These are phyloP conservation scores for Ceryle rudis DNA, from an alignment of 2,797 vertebrate species.

Conservation along the genomic window DNA sequence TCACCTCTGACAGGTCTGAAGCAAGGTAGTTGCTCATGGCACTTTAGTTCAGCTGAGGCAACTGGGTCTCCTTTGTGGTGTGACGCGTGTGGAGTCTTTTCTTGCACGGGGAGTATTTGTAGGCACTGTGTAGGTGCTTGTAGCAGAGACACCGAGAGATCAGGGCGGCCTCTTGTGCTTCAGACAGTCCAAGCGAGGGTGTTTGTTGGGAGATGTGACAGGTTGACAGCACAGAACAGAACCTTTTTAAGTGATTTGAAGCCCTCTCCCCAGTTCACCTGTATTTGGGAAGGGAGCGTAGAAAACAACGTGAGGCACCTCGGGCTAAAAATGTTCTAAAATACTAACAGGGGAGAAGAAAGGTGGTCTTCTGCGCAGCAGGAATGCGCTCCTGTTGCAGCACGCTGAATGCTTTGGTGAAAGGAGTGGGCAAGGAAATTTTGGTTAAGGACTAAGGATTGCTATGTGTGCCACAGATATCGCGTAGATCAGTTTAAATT, in stretches of 20 bases:
- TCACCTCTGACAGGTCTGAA: constrained; percentile 7
- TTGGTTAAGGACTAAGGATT: not conserved
- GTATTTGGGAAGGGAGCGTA: not conserved
- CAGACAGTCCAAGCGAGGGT: not conserved
- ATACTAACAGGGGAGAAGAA: not conserved
- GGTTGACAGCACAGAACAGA: not conserved
- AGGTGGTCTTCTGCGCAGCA: not conserved
- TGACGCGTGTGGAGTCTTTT: not conserved
- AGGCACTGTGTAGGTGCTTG: fast-evolving
- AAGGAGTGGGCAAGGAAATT: not conserved
- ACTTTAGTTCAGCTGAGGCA: not conserved
- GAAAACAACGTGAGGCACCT: fast-evolving
- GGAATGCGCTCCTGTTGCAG: not conserved
- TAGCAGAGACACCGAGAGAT: not conserved
- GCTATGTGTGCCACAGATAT: not conserved
- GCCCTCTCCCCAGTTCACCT: not conserved
- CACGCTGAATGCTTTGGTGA: not conserved
- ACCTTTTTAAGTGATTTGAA: not conserved
- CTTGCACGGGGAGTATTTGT: not conserved
- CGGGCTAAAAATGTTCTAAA: not conserved
- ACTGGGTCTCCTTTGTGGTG: not conserved
- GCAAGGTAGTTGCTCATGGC: not conserved
- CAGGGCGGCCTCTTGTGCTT: not conserved
- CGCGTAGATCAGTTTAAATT: not conserved
- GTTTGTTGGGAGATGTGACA: not conserved